Conservation (phyloP, 1,140 invertebrate species). For the Leptopilina clavipes region DNA sequence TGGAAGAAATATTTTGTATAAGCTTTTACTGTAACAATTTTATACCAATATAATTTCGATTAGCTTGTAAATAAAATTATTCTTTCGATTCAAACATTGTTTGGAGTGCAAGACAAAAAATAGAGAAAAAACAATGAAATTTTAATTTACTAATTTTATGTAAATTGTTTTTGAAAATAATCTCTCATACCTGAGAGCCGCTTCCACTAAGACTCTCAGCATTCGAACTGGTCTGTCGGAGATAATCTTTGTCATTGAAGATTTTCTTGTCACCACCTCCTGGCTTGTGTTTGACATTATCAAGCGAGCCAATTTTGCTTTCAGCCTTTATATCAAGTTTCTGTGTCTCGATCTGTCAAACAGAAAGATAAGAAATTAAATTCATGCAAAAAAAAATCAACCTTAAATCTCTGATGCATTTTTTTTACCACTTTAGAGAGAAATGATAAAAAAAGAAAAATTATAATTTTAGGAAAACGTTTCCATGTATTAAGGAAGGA, state of each 20-base stretch:
- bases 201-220: slow-evolving; percentile 78
- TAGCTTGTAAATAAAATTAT: too few species aligned
- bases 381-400: not conserved
- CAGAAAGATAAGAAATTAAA: slow-evolving; percentile 36
- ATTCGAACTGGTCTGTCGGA: slow-evolving; percentile 85
- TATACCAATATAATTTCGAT: too few species aligned
- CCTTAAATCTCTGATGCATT: not conserved
- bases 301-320: slow-evolving; percentile 92
- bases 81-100: too few species aligned
- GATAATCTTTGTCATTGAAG: slow-evolving; percentile 95
- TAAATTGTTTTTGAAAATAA: slow-evolving; percentile 29
- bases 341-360: slow-evolving; percentile 88
- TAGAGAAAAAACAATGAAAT: not conserved
- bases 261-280: slow-evolving; percentile 95
- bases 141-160: slow-evolving; percentile 3
- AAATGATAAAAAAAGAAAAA: not conserved
- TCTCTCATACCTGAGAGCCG: slow-evolving; percentile 79
- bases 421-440: slow-evolving; percentile 42
- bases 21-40: too few species aligned
- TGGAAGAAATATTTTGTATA: too few species aligned
- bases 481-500: too few species aligned
- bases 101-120: too few species aligned
- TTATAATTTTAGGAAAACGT: slow-evolving; percentile 27
- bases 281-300: slow-evolving; percentile 95
- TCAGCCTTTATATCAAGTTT: slow-evolving; percentile 90